Evolutionary conservation across 2,113 vertebrate species (phyloP), one percentile per base, ranked within the genome.

Genomic region (Forbesichthys agassizii): DNA sequence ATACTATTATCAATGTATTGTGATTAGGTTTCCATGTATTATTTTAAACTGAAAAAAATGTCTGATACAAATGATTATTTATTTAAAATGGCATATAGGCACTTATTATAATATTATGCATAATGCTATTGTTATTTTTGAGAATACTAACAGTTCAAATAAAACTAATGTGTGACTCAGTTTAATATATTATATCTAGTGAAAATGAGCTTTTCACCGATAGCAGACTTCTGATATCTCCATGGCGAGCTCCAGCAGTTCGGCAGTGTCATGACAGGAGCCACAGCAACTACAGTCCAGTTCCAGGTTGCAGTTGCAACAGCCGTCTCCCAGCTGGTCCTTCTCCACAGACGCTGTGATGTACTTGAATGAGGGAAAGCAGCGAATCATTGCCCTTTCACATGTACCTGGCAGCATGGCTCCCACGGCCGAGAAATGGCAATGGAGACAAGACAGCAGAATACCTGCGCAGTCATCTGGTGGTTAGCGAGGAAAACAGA

Each of bases 181-280:
- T 27, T 27, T 27, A 27, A 27, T 27, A 27, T 27, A 27, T 27
- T 27, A 27, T 27, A 27, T 27, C 27, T 27, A 42, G 5, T 42
- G 36, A 42, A 42, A 42, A 42, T 42, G 11, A 9, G 5, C 0
- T 1, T 5, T 10, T 89, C 73, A 91, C 66, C 67, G 85, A 51
- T 86, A 89, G 71, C 91, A 91, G 20, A 91, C 69, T 66, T 91
- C 86, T 3, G 88, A 90, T 16, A 90, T 82, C 85, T 90, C 90
- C 88, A 88, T 84, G 47, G 88, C 88, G 53, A 90, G 78, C 68
- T 92, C 89, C 6, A 92, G 71, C 0, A 88, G 78, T 58, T 90
- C 86, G 4, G 74, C 82, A 4, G 78, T 55, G 10, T 90, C 90
- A 14, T 89, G 80, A 57, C 89, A 92, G 58, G 86, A 74, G 65